A percentile compares a stretch with the other conserved stretches of the same genome.
phyloP scores from a whole-genome alignment of 23 tunicate species.

The Clavelina lepadiformis region DNA sequence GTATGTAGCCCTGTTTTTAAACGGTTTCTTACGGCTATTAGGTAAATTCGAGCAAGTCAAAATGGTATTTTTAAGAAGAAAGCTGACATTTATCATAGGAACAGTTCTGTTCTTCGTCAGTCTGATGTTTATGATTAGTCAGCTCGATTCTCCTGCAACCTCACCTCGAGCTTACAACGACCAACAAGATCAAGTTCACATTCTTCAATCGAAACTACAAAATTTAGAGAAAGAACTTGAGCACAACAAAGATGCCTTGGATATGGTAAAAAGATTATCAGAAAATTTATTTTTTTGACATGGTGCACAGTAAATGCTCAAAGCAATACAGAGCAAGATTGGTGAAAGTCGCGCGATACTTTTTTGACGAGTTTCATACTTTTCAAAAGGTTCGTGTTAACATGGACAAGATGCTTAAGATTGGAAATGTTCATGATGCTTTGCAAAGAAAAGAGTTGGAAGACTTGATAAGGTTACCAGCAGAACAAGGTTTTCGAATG shows the following conservation, averaged over 20 bases:
- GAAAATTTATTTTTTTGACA: constrained; percentile 1
- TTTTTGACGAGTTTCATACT: not conserved
- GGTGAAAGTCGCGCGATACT: too few species aligned
- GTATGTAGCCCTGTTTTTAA: too few species aligned
- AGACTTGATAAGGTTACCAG: constrained; percentile 7
- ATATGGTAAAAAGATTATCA: constrained; percentile 12
- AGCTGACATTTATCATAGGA: too few species aligned
- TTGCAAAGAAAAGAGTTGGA: constrained; percentile 7
- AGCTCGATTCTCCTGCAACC: constrained; percentile 25
- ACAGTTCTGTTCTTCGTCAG: constrained; percentile 46
- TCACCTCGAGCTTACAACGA: not conserved
- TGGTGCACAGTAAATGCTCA: not conserved
- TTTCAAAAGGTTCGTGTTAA: constrained; percentile 11
- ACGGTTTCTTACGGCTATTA: too few species aligned
- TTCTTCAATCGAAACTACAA: constrained; percentile 7
- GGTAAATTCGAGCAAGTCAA: too few species aligned
- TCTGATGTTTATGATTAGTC: constrained; percentile 32
- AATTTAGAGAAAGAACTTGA: constrained; percentile 25
- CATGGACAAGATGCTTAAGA: constrained; percentile 12
- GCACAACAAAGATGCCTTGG: constrained; percentile 20
- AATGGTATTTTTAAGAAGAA: too few species aligned
- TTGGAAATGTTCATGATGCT: constrained; percentile 34
- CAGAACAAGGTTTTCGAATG: not conserved
- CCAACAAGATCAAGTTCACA: not conserved
- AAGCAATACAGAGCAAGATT: too few species aligned